Percentiles rank a stretch among this genome's conserved stretches.
Evolutionary conservation across 1,140 invertebrate species (phyloP).

Genomic region (Calliphora vicina): DNA sequence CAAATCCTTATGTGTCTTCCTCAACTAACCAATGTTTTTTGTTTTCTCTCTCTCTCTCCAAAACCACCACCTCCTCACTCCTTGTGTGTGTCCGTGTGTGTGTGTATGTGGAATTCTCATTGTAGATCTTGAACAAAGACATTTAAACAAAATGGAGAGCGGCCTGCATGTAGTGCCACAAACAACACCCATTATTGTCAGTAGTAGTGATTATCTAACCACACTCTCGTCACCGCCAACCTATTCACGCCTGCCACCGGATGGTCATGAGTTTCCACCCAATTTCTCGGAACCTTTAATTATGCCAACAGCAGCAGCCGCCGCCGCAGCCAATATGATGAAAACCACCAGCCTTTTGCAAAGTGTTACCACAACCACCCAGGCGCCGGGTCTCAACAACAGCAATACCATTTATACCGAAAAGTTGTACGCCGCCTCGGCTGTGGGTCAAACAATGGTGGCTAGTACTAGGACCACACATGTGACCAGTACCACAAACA

Average conservation of each 20-base stretch:
- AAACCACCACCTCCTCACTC: background rate
- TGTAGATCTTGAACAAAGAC: conserved; percentile 41
- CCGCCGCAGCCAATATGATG: conserved; percentile 30
- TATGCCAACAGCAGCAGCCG: conserved; percentile 43
- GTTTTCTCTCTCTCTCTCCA: background rate
- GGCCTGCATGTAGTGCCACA: conserved; percentile 41
- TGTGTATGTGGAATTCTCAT: background rate
- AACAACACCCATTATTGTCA: conserved; percentile 39
- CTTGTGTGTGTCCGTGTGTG: background rate
- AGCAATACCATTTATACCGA: conserved; percentile 43
- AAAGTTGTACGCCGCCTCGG: conserved; percentile 36
- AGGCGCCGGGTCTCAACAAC: conserved; percentile 43
- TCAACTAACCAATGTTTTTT: conserved; percentile 22
- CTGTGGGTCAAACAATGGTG: conserved; percentile 35
- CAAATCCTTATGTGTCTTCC: background rate
- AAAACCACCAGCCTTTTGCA: conserved; percentile 39
- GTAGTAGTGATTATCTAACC: conserved; percentile 52
- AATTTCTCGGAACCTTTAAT: conserved; percentile 72
- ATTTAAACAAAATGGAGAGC: conserved; percentile 43
- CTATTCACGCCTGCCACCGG: conserved; percentile 80
- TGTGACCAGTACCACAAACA: conserved; percentile 27
- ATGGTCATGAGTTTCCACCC: conserved; percentile 86
- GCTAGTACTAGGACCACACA: conserved; percentile 40
- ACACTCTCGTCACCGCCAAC: conserved; percentile 59
- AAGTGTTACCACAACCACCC: conserved; percentile 39